Evolutionary conservation across 1,140 invertebrate species (phyloP).

Genomic region (Hormaphis cornu): DNA sequence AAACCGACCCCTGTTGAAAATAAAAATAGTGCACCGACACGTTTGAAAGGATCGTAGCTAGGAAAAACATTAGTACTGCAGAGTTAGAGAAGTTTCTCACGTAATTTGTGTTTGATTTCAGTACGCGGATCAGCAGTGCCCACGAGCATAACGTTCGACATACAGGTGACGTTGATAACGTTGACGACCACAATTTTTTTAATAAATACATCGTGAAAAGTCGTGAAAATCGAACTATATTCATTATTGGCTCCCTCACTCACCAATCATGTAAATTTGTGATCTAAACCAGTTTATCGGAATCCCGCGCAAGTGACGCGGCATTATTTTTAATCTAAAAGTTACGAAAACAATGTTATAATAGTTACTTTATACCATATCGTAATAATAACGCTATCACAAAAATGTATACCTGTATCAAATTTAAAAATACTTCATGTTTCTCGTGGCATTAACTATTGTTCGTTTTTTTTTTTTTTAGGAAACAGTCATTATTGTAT

Average conservation of each 20-base stretch:
- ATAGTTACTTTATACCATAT: neutral
- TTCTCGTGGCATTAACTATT: too few relatives aligned
- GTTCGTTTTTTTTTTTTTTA: too few relatives aligned
- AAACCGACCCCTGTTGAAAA: too few relatives aligned
- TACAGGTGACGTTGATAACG: neutral
- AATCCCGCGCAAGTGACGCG: too few relatives aligned
- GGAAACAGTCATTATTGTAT: too few relatives aligned
- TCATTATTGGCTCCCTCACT: neutral
- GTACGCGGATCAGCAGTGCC: slow-evolving; percentile 5
- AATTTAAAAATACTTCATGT: neutral
- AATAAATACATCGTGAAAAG: slow-evolving; percentile 5
- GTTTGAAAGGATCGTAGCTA: too few relatives aligned
- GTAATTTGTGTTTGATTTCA: neutral
- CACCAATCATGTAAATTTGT: neutral
- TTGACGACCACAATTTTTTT: neutral
- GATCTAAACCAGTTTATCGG: too few relatives aligned
- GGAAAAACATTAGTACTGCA: too few relatives aligned
- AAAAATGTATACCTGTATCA: neutral
- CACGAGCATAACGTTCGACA: neutral
- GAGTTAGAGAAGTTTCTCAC: too few relatives aligned
- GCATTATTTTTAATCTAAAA: neutral
- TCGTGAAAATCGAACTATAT: neutral
- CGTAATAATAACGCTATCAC: too few relatives aligned
- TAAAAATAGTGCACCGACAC: too few relatives aligned
- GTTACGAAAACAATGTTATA: neutral